Evolutionary conservation across 2,888 invertebrate species (phyloP), one percentile per base, ranked within the genome.

Genomic region (Mythimna pallens): DNA sequence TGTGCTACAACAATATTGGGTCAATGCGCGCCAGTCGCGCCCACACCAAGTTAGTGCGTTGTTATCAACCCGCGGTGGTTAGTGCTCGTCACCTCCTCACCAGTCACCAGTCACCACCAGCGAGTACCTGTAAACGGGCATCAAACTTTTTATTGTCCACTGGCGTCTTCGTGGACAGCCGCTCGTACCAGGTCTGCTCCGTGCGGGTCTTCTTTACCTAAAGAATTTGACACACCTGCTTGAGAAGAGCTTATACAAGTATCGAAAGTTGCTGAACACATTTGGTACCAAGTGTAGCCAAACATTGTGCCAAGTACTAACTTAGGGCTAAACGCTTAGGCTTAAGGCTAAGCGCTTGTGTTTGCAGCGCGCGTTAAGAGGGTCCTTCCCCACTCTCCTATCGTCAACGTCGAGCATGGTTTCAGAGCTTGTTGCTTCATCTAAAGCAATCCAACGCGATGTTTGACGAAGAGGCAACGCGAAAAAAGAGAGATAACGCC

Each of bases 131-230:
- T 70, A 93, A 85, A 61, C 93, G 94, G 77, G 84, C 91, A 70
- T 92, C 92, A 83, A 87, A 86, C 88, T 90, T 91, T 88, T 91
- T 93, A 88, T 83, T 90, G 87, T 92, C 92, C 86, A 85, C 85
- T 50, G 89, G 82, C 54, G 89, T 82, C 83, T 90, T 93, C 73
- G 90, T 87, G 69, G 95, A 95, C 80, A 96, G 93, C 57, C 96
- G 93, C 92, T 96, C 96, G 93, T 92, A 95, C 96, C 96, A 96
- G 79, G 92, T 93, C 90, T 91, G 93, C 78, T 93, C 92, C 8
- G 88, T 82, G 58, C 92, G 92, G 77, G 80, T 84, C 88, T 92
- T 92, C 90, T 92, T 92, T 89, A 94, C 94, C 95, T 95, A 93
- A 50, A 80, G 20, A 65, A 68, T 74, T 57, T 43, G 17, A 80